Evolutionary conservation across 2,113 vertebrate genomes (phyloP).

Genomic region (Apus apus): DNA sequence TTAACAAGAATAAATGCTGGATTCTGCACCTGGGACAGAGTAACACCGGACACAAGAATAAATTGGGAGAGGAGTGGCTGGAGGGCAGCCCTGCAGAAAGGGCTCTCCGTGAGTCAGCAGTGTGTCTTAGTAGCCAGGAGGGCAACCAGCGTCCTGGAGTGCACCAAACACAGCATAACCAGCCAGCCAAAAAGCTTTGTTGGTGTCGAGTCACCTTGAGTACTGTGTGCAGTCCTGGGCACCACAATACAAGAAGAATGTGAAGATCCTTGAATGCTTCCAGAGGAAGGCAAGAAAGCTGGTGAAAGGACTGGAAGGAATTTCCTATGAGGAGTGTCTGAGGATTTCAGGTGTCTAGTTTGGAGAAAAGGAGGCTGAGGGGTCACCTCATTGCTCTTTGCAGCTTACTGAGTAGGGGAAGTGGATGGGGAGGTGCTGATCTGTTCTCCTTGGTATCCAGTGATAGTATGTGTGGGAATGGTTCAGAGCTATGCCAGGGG

Average conservation of each 20-base stretch:
- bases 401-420: not conserved
- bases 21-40: not conserved
- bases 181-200: not conserved
- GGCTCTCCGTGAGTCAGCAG: too few species aligned
- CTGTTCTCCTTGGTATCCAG: not conserved
- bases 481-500: not conserved
- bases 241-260: not conserved
- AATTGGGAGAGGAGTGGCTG: not conserved
- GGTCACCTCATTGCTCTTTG: not conserved
- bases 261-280: not conserved
- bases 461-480: rapidly evolving
- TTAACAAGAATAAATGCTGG: not conserved
- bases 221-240: not conserved
- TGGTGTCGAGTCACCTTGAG: not conserved
- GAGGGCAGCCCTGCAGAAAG: not conserved
- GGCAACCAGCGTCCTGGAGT: not conserved
- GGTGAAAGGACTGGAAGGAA: not conserved
- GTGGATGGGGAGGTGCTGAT: not conserved
- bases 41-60: not conserved
- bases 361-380: not conserved
- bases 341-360: not conserved
- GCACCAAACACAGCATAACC: not conserved
- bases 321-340: not conserved
- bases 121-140: not conserved
- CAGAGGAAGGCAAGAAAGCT: not conserved